Evolutionary conservation across 1,140 invertebrate genomes (phyloP).

Genomic region (Leptinotarsa lineolata): DNA sequence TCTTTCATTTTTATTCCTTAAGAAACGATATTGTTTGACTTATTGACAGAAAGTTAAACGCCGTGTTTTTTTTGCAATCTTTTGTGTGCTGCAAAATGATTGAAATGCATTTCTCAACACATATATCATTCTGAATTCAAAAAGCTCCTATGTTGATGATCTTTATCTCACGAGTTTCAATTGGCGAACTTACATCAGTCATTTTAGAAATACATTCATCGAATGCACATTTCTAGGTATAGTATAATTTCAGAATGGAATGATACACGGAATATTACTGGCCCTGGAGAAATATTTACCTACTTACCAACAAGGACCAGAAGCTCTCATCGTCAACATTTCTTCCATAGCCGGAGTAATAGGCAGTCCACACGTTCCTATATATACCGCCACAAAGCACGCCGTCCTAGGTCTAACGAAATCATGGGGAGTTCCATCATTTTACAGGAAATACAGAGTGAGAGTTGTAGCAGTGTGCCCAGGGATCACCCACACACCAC

Average conservation of each 20-base stretch:
- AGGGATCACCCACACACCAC: constrained; percentile 46
- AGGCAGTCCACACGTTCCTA: constrained; percentile 32
- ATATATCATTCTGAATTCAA: too few species aligned
- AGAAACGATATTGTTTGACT: too few species aligned
- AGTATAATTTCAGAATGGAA: constrained; percentile 38
- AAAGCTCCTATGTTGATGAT: too few species aligned
- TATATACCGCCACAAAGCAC: constrained; percentile 45
- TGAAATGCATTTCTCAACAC: too few species aligned
- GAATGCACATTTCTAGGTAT: too few species aligned
- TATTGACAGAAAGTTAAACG: too few species aligned
- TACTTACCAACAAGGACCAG: constrained; percentile 42
- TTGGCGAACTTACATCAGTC: too few species aligned
- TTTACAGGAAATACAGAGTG: constrained; percentile 30
- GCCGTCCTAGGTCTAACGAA: constrained; percentile 44
- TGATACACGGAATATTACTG: constrained; percentile 40
- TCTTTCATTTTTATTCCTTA: too few species aligned
- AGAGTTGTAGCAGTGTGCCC: constrained; percentile 52
- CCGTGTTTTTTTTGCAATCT: too few species aligned
- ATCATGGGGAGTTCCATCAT: constrained; percentile 34
- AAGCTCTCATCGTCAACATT: constrained; percentile 47
- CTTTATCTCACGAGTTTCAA: too few species aligned
- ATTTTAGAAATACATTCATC: too few species aligned
- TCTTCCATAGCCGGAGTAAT: constrained; percentile 42
- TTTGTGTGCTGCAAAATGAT: too few species aligned
- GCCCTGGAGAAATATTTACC: constrained; percentile 45